Conservation (phyloP, 2,888 invertebrate genomes). For the Nomada flava region DNA sequence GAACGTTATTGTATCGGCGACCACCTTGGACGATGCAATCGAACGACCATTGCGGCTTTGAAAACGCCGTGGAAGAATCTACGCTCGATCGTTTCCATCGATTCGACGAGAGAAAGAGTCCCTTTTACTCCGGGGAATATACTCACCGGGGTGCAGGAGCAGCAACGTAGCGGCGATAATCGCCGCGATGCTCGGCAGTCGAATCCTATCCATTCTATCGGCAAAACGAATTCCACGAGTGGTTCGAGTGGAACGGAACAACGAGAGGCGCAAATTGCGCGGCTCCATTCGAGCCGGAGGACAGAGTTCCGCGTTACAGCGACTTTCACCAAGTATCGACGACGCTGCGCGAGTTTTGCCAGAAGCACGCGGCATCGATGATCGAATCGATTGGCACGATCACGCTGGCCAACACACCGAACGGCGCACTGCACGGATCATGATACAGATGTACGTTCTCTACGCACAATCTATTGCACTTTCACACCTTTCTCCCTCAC, state of each 20-base stretch:
- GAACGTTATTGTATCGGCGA: background rate
- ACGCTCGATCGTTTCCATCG: background rate
- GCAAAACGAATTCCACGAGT: slow-evolving; percentile 35
- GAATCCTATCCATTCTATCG: slow-evolving; percentile 53
- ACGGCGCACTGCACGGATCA: slow-evolving; percentile 23
- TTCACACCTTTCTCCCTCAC: slow-evolving; percentile 11
- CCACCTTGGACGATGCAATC: background rate
- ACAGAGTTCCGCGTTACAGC: slow-evolving; percentile 37
- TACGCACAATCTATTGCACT: background rate
- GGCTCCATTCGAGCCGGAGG: slow-evolving; percentile 42
- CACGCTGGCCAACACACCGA: slow-evolving; percentile 25
- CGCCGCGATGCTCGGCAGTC: slow-evolving; percentile 22
- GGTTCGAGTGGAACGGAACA: slow-evolving; percentile 26
- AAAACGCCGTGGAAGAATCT: background rate
- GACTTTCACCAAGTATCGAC: slow-evolving; percentile 53
- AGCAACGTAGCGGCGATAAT: slow-evolving; percentile 36
- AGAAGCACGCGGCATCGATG: slow-evolving; percentile 46
- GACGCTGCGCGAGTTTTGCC: slow-evolving; percentile 14
- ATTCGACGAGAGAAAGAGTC: background rate
- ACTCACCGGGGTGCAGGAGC: slow-evolving; percentile 56
- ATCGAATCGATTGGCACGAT: slow-evolving; percentile 46
- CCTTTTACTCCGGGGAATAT: background rate
- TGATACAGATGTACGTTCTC: slow-evolving; percentile 5
- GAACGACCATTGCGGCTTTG: background rate
- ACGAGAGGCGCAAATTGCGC: slow-evolving; percentile 32